Base-by-base conservation (phyloP, 2,797 vertebrate species). In the Arctocebus calabarensis region DNA sequence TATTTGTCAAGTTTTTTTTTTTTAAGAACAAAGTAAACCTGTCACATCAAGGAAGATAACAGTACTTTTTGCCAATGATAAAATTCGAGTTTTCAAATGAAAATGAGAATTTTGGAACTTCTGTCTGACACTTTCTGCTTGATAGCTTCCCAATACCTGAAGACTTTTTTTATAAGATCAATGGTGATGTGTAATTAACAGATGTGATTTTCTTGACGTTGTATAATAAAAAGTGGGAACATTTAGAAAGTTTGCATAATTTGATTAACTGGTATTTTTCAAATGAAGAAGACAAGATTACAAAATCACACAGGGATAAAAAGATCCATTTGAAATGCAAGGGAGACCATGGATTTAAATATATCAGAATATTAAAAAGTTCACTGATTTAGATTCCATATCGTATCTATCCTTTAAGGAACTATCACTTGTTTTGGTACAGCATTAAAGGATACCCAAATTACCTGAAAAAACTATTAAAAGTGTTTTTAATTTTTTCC, bases 261-360 rank as follows among this genome's bases (percentile, higher is more conserved):
- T 91, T 75, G 83, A 9, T 90, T 52, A 59, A 70, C 19, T 78
- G 29, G 48, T 70, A 71, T 85, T 92, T 94, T 96, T 37, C 45
- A 94, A 70, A 73, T 71, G 45, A 96, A 94, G 13, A 90, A 71
- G 81, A 23, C 17, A 91, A 86, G 57, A 84, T 70, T 90, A 74
- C 4, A 94, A 93, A 96, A 89, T 74, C 40, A 84, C 12, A 85
- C 29, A 27, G 34, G 11, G 40, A 40, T 86, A 86, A 37, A 89
- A 85, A 85, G 61, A 81, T 70, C 6, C 14, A 73, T 68, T 89
- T 34, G 14, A 90, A 64, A n/a, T 86, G 12, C 13, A 74, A 84
- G 87, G 55, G 37, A 77, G 14, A 90, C 17, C 40, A 55, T 32
- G 25, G 29, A 64, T 81, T 82, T 90, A 88, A 86, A 34, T 52